Conservation (phyloP, 2,888 invertebrate species). For the Parnassius smintheus region DNA sequence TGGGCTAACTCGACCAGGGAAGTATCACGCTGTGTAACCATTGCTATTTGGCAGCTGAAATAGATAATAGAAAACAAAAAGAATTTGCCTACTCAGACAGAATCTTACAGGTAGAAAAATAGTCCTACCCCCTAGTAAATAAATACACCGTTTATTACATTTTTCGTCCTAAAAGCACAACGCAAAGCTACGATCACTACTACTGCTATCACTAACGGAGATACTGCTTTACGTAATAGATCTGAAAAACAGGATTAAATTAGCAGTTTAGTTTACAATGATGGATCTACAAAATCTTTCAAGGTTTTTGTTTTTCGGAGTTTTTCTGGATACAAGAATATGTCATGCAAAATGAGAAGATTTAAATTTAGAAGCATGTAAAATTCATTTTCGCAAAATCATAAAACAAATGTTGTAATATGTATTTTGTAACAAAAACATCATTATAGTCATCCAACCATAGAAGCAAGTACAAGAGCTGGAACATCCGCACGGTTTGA, state of each 20-base stretch:
- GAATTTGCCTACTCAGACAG: no score
- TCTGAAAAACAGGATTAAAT: constrained; percentile 18
- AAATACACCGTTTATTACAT: constrained; percentile 1
- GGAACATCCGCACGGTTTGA: constrained; percentile 1
- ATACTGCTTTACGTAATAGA: constrained; percentile 17
- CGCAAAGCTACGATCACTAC: constrained; percentile 34
- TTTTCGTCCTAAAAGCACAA: constrained; percentile 22
- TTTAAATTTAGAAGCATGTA: background rate
- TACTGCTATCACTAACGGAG: constrained; percentile 36
- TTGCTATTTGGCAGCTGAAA: no score
- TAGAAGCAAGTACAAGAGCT: no score
- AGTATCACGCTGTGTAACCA: no score
- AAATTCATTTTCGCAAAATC: background rate
- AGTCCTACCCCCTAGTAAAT: no score
- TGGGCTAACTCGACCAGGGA: no score
- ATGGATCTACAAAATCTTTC: constrained; percentile 49
- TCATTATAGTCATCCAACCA: no score
- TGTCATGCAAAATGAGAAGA: constrained; percentile 42
- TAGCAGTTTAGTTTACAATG: constrained; percentile 47
- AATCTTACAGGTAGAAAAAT: no score
- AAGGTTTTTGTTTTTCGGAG: constrained; percentile 41
- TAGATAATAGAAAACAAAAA: no score
- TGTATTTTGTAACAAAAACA: background rate
- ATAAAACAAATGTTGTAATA: background rate
- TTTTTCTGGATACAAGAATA: constrained; percentile 45